A percentile compares a stretch with the other conserved stretches of the same genome.
Evolutionary conservation across 2,888 invertebrate genomes (phyloP).

Genomic region (Chrysolina oricalcia): DNA sequence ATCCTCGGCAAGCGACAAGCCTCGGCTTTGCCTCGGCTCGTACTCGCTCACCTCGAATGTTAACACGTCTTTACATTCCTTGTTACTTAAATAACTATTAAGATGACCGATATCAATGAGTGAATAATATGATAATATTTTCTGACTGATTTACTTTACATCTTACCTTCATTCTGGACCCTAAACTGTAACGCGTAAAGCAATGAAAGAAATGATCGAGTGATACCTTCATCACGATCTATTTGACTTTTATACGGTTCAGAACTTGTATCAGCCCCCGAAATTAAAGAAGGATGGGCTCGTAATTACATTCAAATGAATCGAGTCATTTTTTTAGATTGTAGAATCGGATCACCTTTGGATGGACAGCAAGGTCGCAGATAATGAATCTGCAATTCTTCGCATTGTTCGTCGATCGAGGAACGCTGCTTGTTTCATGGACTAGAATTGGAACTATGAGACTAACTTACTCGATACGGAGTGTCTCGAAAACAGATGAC

Average conservation of each 20-base stretch:
- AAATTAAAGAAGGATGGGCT: conserved; percentile 30
- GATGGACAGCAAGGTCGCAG: conserved; percentile 58
- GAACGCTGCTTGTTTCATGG: background rate
- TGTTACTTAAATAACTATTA: too few relatives aligned
- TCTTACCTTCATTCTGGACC: conserved; percentile 7
- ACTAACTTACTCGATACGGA: too few relatives aligned
- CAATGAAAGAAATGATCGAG: conserved; percentile 3
- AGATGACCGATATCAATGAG: too few relatives aligned
- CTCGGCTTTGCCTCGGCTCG: too few relatives aligned
- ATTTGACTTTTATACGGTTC: conserved; percentile 19
- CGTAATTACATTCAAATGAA: conserved; percentile 25
- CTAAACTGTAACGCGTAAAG: conserved; percentile 3
- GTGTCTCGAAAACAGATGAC: too few relatives aligned
- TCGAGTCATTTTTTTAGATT: conserved; percentile 47
- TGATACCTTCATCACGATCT: background rate
- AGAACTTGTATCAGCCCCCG: conserved; percentile 14
- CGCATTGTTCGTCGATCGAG: background rate
- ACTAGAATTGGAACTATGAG: background rate
- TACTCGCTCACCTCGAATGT: too few relatives aligned
- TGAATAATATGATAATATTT: too few relatives aligned
- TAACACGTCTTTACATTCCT: too few relatives aligned
- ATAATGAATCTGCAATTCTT: conserved; percentile 19
- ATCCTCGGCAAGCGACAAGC: too few relatives aligned
- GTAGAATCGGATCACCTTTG: conserved; percentile 59
- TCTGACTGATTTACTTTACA: background rate